These are phyloP conservation scores for Amblyopsis rosae DNA, from an alignment of 2,113 vertebrate species.

Conservation along the genomic window DNA sequence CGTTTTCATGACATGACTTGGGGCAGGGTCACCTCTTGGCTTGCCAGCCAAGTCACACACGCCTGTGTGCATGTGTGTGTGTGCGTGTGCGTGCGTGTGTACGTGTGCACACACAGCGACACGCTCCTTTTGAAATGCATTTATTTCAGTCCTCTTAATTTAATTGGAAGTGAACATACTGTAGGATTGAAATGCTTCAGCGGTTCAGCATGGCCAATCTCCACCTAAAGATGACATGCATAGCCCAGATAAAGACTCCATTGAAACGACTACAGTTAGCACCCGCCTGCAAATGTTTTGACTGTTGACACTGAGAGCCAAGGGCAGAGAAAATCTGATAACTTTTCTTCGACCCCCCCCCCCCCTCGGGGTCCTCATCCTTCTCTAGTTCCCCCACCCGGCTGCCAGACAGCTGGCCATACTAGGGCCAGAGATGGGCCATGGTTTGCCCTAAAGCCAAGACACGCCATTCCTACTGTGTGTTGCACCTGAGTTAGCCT, in stretches of 20 bases:
- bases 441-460: slow-evolving; percentile 29
- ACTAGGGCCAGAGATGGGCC: slow-evolving; percentile 41
- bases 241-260: too few species aligned
- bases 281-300: too few species aligned
- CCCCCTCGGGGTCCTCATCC: neutral
- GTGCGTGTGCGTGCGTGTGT: too few species aligned
- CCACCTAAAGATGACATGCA: neutral
- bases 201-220: too few species aligned
- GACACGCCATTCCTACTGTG: slow-evolving; percentile 18
- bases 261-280: neutral
- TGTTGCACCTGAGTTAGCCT: slow-evolving; percentile 38
- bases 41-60: slow-evolving; percentile 11
- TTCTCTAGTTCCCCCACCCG: too few species aligned
- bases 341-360: too few species aligned
- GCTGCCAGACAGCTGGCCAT: slow-evolving; percentile 15
- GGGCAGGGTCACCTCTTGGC: slow-evolving; percentile 42
- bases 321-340: too few species aligned
- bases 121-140: too few species aligned
- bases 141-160: too few species aligned
- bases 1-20: slow-evolving; percentile 47
- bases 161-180: too few species aligned
- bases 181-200: too few species aligned
- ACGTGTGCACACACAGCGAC: neutral
- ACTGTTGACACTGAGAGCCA: too few species aligned
- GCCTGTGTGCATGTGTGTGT: neutral